A percentile compares a stretch with the other conserved stretches of the same genome.
Evolutionary conservation across 2,888 invertebrate genomes (phyloP).

Genomic region (Pedicia rivosa): DNA sequence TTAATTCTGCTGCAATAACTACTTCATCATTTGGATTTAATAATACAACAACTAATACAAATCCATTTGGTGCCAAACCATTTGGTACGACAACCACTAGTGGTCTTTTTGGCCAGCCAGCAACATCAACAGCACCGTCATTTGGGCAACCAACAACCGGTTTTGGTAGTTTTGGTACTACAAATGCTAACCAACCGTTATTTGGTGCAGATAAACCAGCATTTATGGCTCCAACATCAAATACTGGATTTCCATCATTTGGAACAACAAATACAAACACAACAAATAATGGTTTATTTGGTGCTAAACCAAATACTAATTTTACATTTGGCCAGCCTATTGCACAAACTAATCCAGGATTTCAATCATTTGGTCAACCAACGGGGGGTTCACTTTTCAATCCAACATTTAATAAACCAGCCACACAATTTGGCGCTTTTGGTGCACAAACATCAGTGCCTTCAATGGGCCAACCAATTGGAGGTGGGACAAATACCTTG

Average conservation of each 20-base stretch:
- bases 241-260: conserved; percentile 19
- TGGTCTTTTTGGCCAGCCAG: conserved; percentile 2
- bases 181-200: conserved; percentile 24
- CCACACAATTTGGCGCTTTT: conserved; percentile 39
- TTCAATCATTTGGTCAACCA: conserved; percentile 27
- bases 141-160: conserved; percentile 37
- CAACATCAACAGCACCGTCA: conserved; percentile 16
- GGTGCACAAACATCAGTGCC: conserved; percentile 26
- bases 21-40: conserved; percentile 21
- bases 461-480: conserved; percentile 18
- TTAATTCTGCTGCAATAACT: conserved; percentile 32
- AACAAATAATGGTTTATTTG: conserved; percentile 27
- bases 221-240: conserved; percentile 20
- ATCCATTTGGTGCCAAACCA: conserved; percentile 16
- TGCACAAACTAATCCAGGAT: conserved; percentile 19
- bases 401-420: conserved; percentile 27
- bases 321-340: neutral
- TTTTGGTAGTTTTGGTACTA: conserved; percentile 42
- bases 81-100: conserved; percentile 22
- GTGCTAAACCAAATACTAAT: conserved; percentile 21
- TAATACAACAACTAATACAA: conserved; percentile 13
- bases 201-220: conserved; percentile 24
- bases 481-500: conserved; percentile 10
- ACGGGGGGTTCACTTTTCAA: conserved; percentile 23
- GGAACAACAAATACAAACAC: conserved; percentile 25